Evolutionary conservation across 2,113 vertebrate genomes (phyloP).

Genomic region (Hippoglossus stenolepis): DNA sequence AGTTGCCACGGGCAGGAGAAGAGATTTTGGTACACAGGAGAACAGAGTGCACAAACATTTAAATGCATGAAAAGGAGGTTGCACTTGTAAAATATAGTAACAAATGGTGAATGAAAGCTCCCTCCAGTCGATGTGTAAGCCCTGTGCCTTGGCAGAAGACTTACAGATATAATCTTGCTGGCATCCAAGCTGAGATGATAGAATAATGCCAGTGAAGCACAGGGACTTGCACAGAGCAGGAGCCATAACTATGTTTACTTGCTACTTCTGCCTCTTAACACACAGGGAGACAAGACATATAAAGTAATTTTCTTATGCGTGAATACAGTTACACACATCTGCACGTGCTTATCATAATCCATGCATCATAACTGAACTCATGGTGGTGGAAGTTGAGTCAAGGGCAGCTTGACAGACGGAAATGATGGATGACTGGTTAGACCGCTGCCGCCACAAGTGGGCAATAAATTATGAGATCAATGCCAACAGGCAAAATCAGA

Average conservation of each 20-base stretch:
- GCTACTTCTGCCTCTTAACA: too few relatives aligned
- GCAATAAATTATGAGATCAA: too few relatives aligned
- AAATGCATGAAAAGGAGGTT: slow-evolving; percentile 56
- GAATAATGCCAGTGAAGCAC: slow-evolving; percentile 9
- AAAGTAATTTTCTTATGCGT: too few relatives aligned
- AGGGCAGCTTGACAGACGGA: too few relatives aligned
- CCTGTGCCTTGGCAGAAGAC: slow-evolving; percentile 30
- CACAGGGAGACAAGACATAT: too few relatives aligned
- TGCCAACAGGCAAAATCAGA: too few relatives aligned
- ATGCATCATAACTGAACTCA: too few relatives aligned
- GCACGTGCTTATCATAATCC: too few relatives aligned
- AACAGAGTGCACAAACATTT: slow-evolving; percentile 46
- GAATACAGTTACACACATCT: too few relatives aligned
- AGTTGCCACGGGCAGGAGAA: too few relatives aligned
- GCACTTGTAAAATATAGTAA: slow-evolving; percentile 6
- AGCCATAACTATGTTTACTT: too few relatives aligned
- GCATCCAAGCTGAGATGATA: slow-evolving; percentile 39
- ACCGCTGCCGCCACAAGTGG: background rate
- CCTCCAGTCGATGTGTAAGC: slow-evolving; percentile 25
- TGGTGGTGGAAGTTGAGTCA: too few relatives aligned
- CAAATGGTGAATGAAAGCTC: background rate
- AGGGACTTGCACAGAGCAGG: background rate
- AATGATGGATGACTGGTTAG: background rate
- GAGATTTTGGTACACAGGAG: slow-evolving; percentile 21
- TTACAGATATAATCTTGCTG: slow-evolving; percentile 47